Evolutionary conservation across 23 tunicate species (phyloP), one percentile per base, ranked within the genome.

Genomic region (Diplosoma virens): DNA sequence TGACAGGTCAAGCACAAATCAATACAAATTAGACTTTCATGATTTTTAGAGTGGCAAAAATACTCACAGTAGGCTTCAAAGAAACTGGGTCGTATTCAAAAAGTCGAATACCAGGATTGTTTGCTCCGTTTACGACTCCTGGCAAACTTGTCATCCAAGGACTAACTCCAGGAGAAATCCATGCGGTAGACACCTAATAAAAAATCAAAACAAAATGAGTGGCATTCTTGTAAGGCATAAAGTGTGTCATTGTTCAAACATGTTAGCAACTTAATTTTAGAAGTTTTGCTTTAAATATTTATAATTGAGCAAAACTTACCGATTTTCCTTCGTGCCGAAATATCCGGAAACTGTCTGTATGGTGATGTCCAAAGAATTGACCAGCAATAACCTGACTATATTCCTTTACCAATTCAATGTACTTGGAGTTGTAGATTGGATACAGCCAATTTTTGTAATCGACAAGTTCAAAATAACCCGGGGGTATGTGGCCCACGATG

Each of bases 111-210:
- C 92, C 97, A n/a, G 97, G 97, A 77, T 92, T 92, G 66, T 92
- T 92, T 18, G 97, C 97, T 7, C 97, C 97, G 60, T 92, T 71
- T 5, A 32, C 73, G 3, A 76, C 92, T 30, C 87, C 87, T 9
- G 97, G 97, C 5, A 92, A 59, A 22, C 87, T 92, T 37, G 97
- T 92, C 87, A 85, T 85, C 97, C 97, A 92, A 0, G 97, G 97
- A 31, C 86, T 85, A 9, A 92, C 92, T 45, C 97, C 97, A 25
- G 97, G 97, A 25, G 97, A 73, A 14, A 92, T 35, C 64, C 59
- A 75, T 23, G 87, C 34, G 2, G 77, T 36, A 14, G 92, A 85
- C 0, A 85, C 79, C 97, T 92, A 53, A 63, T 6, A 63, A 63
- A 17, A 55, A 55, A 55, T 17, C 5, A 55, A 41, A 41, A 7